Conservation (phyloP, 1,140 invertebrate species). For the Drosophila biarmipes region DNA sequence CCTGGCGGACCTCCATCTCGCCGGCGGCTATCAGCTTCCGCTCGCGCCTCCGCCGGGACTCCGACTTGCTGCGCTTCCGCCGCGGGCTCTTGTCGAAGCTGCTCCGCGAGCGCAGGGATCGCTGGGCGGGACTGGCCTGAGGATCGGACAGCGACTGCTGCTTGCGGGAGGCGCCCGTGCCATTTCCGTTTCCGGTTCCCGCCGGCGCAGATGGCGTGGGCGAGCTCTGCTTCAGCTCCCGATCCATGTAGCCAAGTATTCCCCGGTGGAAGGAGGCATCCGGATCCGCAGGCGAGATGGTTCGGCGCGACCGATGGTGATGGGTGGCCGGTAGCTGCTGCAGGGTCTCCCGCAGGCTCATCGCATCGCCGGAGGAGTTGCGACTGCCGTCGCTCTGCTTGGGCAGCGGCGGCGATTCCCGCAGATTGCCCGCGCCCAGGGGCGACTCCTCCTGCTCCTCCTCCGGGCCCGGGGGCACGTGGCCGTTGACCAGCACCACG, state of each 20-base stretch:
- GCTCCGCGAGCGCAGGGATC: constrained; percentile 76
- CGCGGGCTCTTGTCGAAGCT: constrained; percentile 84
- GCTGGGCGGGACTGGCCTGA: constrained; percentile 83
- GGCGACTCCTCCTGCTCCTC: constrained; percentile 20
- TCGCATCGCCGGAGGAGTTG: constrained; percentile 78
- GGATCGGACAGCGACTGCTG: constrained; percentile 83
- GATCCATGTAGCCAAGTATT: constrained; percentile 81
- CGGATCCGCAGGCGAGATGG: constrained; percentile 65
- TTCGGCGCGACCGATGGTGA: constrained; percentile 47
- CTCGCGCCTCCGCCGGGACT: constrained; percentile 77
- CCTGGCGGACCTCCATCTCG: constrained; percentile 84
- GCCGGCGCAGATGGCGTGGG: constrained; percentile 67
- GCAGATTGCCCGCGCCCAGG: constrained; percentile 33
- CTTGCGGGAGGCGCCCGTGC: constrained; percentile 61
- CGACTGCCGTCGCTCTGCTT: constrained; percentile 78
- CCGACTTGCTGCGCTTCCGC: constrained; percentile 83
- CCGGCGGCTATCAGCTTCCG: constrained; percentile 82
- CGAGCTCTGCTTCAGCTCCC: constrained; percentile 77
- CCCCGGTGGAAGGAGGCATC: constrained; percentile 79
- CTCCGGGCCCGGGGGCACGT: constrained; percentile 62
- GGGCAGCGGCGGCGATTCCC: constrained; percentile 42
- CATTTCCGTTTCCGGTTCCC: constrained; percentile 29
- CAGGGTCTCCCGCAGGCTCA: constrained; percentile 76
- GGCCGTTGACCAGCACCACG: constrained; percentile 75
- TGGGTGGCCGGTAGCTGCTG: constrained; percentile 78